Base-by-base conservation (phyloP, 2,888 invertebrate genomes). In the Cancer borealis region DNA sequence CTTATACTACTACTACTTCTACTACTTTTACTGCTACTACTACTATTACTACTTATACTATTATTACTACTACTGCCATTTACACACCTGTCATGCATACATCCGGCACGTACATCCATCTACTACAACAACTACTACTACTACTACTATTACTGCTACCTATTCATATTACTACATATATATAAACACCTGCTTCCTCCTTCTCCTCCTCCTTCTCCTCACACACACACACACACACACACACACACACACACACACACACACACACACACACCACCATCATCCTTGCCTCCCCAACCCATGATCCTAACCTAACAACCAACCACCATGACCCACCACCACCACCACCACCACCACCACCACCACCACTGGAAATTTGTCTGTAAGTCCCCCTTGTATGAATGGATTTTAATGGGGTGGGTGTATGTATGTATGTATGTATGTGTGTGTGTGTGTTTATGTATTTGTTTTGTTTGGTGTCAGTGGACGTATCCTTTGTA, bases 231-330 rank as follows among this genome's bases (percentile, higher is more conserved):
- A 66, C n/a, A n/a, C n/a, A 66, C 66, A 66, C 66, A 66, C 66
- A 66, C 66, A 66, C n/a, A 66, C 66, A 66, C 66, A 66, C 66
- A 66, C 66, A 66, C 66, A 66, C 66, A 66, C 66, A 66, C 66
- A 66, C 66, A 66, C 39, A 39, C 39, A 39, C 39, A 39, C 84
- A 39, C n/a, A n/a, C 26, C n/a, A 73, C n/a, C 10, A n/a, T 2
- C n/a, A 73, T 26, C 10, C 21, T 2, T 26, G 8, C 73, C 26
- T n/a, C 54, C 14, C 26, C 21, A 10, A 84, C 84, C 10, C 30
- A 30, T 6, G 8, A 26, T 30, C 6, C 12, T 2, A 10, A 88
- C 47, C 3, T 5, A 39, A 17, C 30, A 3, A 39, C n/a, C n/a
- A 3, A 66, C n/a, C n/a, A 46, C 30, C 3, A 46, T 14, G 0